Evolutionary conservation across 2,797 vertebrate genomes (phyloP), one percentile per base, ranked within the genome.

Genomic region (Semaprochilodus insignis): DNA sequence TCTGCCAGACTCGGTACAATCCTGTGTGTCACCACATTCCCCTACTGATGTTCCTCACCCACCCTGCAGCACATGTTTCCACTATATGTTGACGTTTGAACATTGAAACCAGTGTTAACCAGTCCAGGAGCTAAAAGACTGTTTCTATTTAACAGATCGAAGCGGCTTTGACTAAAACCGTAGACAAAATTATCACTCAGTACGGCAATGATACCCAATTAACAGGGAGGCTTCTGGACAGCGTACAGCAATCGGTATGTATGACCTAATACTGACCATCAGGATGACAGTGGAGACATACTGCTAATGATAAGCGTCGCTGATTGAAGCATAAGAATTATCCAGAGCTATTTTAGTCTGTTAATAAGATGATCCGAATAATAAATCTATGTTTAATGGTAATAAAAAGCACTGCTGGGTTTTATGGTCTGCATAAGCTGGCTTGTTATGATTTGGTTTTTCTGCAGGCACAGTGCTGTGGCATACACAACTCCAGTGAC

Each of bases 391-490:
- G 0, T 78, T 77, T 60, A 77, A 16, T 27, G 23, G 59, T 63
- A 78, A 72, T 74, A 16, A 80, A 83, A 79, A 80, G 66, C 25
- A 17, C 48, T 16, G 10, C 57, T 81, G 52, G 60, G 51, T 81
- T 66, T 48, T 31, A 59, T 70, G 31, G 44, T 82, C 71, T 77
- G 63, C 25, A 79, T 74, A 21, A n/a, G 27, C 14, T 69, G 40
- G 5, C 79, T 69, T 81, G 34, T 78, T n/a, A 74, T 54, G 55
- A 57, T 10, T 57, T 21, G 34, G 34, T 31, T 67, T 60, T 17
- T 69, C 8, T 77, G 19, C 85, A 94, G 94, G 89, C 40, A 0
- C 0, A 15, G 11, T 94, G 94, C 83, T 94, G 94, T 17, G 94
- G 94, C 48, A 34, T 67, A 77, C 57, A 0, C 0, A 72, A 23